Conservation (phyloP, 2,888 invertebrate species). For the Deladenus siricidicola region DNA sequence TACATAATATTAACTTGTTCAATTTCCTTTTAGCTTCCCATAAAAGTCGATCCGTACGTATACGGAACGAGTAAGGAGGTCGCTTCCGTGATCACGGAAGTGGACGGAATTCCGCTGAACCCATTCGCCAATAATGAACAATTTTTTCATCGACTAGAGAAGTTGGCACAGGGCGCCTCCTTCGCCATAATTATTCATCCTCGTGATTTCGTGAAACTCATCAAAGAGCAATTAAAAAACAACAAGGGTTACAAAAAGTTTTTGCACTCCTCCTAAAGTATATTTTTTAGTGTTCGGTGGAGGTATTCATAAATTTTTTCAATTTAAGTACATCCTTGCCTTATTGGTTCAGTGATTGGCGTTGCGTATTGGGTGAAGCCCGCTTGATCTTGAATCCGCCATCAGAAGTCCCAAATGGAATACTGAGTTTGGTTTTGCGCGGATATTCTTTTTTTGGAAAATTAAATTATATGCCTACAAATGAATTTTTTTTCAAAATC, state of each 20-base stretch:
- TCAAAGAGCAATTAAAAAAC: conserved; percentile 20
- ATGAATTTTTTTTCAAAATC: no score
- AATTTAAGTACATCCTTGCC: no score
- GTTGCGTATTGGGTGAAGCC: no score
- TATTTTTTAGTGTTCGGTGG: no score
- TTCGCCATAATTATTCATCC: conserved; percentile 21
- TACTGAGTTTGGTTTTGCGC: no score
- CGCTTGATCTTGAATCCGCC: no score
- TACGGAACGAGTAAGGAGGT: conserved; percentile 5
- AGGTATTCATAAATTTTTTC: no score
- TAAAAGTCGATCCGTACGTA: background rate
- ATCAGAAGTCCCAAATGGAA: no score
- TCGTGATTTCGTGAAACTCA: conserved; percentile 13
- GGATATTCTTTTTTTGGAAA: no score
- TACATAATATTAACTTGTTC: background rate
- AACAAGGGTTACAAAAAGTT: conserved; percentile 12
- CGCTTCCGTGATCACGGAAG: conserved; percentile 27
- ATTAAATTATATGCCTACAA: no score
- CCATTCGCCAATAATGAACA: conserved; percentile 25
- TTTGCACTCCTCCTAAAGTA: conserved; percentile 13
- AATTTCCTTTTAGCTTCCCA: background rate
- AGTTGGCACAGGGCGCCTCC: conserved; percentile 11
- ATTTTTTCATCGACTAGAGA: conserved; percentile 17
- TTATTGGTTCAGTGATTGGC: no score
- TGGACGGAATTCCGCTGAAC: conserved; percentile 26